A percentile compares a stretch with the other conserved stretches of the same genome.
Conservation (phyloP, 2,888 invertebrate genomes). For the Ormyrus nitidulus region DNA sequence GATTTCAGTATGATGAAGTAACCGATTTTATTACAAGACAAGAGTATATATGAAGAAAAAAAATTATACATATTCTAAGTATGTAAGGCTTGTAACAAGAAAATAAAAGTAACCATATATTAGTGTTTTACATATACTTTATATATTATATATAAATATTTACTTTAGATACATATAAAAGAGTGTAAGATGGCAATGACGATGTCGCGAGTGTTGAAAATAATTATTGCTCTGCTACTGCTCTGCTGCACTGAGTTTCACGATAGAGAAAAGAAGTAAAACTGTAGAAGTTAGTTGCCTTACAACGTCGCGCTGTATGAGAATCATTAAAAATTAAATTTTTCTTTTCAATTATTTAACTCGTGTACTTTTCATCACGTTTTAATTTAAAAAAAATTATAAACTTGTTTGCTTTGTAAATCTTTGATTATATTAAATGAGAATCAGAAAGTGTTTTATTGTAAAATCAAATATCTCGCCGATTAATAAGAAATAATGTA, state of each 20-base stretch:
- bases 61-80: constrained; percentile 75
- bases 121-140: constrained; percentile 76
- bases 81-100: constrained; percentile 76
- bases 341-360: constrained; percentile 26
- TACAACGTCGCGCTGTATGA: constrained; percentile 60
- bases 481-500: constrained; percentile 67
- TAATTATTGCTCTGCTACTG: constrained; percentile 49
- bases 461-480: constrained; percentile 57
- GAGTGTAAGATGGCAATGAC: constrained; percentile 58
- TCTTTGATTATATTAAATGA: background rate
- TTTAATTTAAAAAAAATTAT: constrained; percentile 19
- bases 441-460: constrained; percentile 19
- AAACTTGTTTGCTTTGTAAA: constrained; percentile 9
- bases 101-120: constrained; percentile 75
- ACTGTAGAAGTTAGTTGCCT: constrained; percentile 72
- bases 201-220: constrained; percentile 45
- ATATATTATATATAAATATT: constrained; percentile 69
- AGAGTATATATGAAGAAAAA: constrained; percentile 70
- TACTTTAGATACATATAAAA: constrained; percentile 73
- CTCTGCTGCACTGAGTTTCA: constrained; percentile 46
- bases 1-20: constrained; percentile 72
- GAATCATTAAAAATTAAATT: constrained; percentile 16
- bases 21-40: constrained; percentile 75
- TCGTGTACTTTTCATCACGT: constrained; percentile 30
- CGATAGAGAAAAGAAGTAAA: constrained; percentile 55